Evolutionary conservation across 2,113 vertebrate genomes (phyloP), one percentile per base, ranked within the genome.

Genomic region (Passer domesticus): DNA sequence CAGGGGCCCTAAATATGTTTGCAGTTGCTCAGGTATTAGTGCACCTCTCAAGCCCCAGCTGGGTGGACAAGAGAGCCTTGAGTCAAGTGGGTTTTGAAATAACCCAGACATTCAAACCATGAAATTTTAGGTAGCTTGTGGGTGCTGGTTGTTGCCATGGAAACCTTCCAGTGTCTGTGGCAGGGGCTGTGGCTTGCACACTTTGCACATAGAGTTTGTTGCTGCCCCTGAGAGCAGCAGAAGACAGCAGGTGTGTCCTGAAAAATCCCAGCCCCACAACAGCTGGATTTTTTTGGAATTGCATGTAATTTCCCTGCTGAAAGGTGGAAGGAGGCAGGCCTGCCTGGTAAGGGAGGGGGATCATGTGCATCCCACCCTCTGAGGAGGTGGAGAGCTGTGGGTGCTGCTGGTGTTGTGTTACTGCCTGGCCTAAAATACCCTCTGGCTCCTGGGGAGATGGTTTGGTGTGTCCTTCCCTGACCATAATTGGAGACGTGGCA

Each of bases 361-460:
- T 2, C 20, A 24, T 21, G 18, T 9, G 7, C 31, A 33, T 73
- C 53, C 28, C 28, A 17, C 63, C 13, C 6, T 52, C 44, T 10
- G 9, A 4, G 35, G n/a, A 44, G 82, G 27, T 6, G 4, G 33
- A 56, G 44, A 20, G 5, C 13, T 20, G 7, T 0, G 2, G 7
- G 31, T 22, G 47, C 23, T 0, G 2, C 43, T 11, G 13, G 49
- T 83, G 31, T 13, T 68, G n/a, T 5, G 1, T 89, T 79, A 37
- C 69, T 33, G 27, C 21, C 2, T 20, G 69, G 30, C 62, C 78
- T 49, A 47, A 58, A 83, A 44, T 31, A 24, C 13, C 21, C 11
- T 1, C 43, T 9, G 7, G 21, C 50, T 90, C 17, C 19, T 1
- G 1, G 46, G 15, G 12, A 13, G 14, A 1, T 1, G 0, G 7